Base-by-base conservation (phyloP, 2,888 invertebrate genomes). In the Seladonia tumulorum region DNA sequence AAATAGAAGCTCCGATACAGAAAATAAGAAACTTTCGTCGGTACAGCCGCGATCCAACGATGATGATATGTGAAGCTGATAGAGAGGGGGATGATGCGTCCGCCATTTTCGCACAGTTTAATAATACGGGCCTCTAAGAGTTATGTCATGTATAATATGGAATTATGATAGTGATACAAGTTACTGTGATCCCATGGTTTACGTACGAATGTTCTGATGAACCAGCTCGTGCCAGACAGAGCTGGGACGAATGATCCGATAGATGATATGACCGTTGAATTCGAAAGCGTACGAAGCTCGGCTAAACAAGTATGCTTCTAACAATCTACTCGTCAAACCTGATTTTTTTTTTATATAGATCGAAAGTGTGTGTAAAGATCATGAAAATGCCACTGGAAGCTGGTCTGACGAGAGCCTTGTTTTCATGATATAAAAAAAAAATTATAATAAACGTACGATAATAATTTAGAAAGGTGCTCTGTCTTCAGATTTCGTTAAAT, bases 31-130 rank as follows among this genome's bases (percentile, higher is more conserved):
- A 5, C 8, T 70, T n/a, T n/a, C 14, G 42, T 42, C 39, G 2
- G 29, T 14, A n/a, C 42, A 42, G 5, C 70, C 42, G 42, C 70
- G 39, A 70, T 70, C 70, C 39, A 70, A 42, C 29, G 18, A 25
- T 18, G 47, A 25, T 85, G 85, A 85, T 85, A 85, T 83, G 85
- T 83, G 76, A 71, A 25, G 60, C 77, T 53, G 82, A 82, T 77
- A 73, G 35, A 45, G 18, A 18, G 47, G 47, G 47, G 49, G 68
- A 74, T 68, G 76, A 83, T 63, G n/a, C 60, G n/a, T 63, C 60
- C 57, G 81, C 39, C 14, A 66, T 76, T 83, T 81, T 83, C 66
- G 73, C 76, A 66, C 81, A 57, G 66, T 73, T 76, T 12, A 2
- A 10, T 63, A 22, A 22, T 14, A 22, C 18, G 25, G 22, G 5